A percentile compares a stretch with the other conserved stretches of the same genome.
Conservation (phyloP, 2,888 invertebrate genomes). For the Eupithecia centaureata region DNA sequence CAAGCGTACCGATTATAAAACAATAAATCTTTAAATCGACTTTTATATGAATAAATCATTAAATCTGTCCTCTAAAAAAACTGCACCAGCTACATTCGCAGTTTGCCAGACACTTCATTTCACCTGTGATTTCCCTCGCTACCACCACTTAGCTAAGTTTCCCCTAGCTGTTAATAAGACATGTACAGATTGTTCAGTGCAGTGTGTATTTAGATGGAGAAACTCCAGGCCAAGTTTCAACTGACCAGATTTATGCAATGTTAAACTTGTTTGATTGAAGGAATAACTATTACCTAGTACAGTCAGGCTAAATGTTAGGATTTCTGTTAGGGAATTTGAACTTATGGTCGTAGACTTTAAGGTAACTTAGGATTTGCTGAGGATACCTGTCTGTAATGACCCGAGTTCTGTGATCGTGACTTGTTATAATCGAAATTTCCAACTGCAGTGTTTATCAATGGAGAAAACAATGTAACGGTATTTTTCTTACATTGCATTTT, state of each 20-base stretch:
- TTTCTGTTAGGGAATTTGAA: too few species aligned
- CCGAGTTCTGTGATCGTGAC: not conserved
- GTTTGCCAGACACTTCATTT: constrained; percentile 55
- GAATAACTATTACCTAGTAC: not conserved
- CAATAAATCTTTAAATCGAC: too few species aligned
- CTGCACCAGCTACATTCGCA: constrained; percentile 6
- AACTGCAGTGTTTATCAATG: too few species aligned
- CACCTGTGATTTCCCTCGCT: constrained; percentile 70
- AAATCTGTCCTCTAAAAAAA: not conserved
- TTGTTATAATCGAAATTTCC: too few species aligned
- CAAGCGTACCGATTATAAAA: too few species aligned
- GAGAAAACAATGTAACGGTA: too few species aligned
- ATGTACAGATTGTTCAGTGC: constrained; percentile 23
- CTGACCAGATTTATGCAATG: not conserved
- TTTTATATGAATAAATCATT: not conserved
- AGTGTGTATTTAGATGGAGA: constrained; percentile 16
- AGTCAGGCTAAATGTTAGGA: too few species aligned
- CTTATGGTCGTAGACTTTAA: not conserved
- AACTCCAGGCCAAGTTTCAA: not conserved
- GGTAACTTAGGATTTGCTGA: not conserved
- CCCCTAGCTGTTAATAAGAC: constrained; percentile 30
- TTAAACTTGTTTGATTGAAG: not conserved
- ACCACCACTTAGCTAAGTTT: constrained; percentile 41
- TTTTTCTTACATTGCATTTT: too few species aligned
- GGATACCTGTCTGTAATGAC: not conserved